Evolutionary conservation across 2,113 vertebrate genomes (phyloP).

Genomic region (Triplophysa tibetana): DNA sequence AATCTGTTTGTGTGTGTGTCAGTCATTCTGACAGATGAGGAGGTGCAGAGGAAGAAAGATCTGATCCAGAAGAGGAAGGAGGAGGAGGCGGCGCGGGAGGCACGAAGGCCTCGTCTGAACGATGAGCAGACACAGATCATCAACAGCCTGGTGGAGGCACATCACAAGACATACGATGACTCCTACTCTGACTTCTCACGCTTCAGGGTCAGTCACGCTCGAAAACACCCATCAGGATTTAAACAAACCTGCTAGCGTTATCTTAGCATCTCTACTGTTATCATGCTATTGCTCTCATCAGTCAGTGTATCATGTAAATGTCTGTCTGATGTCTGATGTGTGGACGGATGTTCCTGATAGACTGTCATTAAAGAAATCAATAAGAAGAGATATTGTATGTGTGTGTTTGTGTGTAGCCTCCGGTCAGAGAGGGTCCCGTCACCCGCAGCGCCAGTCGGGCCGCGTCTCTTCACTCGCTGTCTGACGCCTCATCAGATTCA

Average conservation of each 20-base stretch:
- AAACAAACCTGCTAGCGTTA: too few relatives aligned
- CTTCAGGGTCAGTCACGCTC: constrained; percentile 80
- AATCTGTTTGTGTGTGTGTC: background rate
- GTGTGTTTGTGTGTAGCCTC: constrained; percentile 75
- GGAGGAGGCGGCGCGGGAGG: constrained; percentile 89
- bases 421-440: constrained; percentile 68
- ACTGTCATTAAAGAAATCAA: too few relatives aligned
- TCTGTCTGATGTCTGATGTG: too few relatives aligned
- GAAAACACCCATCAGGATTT: too few relatives aligned
- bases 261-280: background rate
- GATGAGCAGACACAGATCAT: constrained; percentile 92
- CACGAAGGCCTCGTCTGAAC: constrained; percentile 81
- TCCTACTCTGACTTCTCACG: constrained; percentile 88
- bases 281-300: background rate
- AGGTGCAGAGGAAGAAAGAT: constrained; percentile 95
- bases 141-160: constrained; percentile 83
- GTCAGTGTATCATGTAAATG: too few relatives aligned
- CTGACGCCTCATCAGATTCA: constrained; percentile 79
- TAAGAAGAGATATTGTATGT: background rate
- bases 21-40: constrained; percentile 97
- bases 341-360: too few relatives aligned
- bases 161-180: constrained; percentile 92
- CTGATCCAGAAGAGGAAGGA: constrained; percentile 93
- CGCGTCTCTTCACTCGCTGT: constrained; percentile 76
- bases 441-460: constrained; percentile 67